Evolutionary conservation across 2,797 vertebrate genomes (phyloP).

Genomic region (Anas georgica): DNA sequence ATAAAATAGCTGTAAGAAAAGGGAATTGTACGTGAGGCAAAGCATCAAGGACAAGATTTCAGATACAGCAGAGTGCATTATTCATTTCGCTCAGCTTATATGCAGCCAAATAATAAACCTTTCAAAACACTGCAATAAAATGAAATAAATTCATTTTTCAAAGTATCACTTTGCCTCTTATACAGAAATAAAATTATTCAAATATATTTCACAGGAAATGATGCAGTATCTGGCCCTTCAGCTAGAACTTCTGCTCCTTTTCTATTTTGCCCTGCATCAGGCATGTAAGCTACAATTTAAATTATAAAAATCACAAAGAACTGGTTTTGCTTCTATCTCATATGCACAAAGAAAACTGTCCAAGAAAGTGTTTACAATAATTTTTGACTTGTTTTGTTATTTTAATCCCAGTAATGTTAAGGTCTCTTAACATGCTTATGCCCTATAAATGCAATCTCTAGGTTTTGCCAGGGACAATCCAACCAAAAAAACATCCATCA

Average conservation of each 20-base stretch:
- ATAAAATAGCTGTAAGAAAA: conserved; percentile 44
- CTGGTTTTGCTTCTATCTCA: not conserved
- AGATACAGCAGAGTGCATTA: not conserved
- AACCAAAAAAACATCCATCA: too few species aligned
- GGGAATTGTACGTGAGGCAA: conserved; percentile 31
- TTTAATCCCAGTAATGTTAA: not conserved
- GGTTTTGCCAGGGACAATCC: not conserved
- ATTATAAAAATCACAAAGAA: not conserved
- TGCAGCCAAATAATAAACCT: not conserved
- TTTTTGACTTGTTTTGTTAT: not conserved
- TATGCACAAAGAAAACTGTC: not conserved
- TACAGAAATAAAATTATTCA: not conserved
- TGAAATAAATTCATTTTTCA: conserved; percentile 36
- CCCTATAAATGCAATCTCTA: not conserved
- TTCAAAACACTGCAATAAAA: conserved; percentile 32
- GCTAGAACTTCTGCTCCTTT: not conserved
- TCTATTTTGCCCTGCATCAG: not conserved
- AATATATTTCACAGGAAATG: conserved; percentile 4
- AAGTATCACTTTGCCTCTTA: conserved; percentile 34
- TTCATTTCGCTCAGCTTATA: conserved; percentile 28
- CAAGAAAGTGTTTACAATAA: not conserved
- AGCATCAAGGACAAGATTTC: conserved; percentile 57
- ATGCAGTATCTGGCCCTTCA: conserved; percentile 1
- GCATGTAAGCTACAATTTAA: not conserved
- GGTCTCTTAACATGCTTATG: not conserved